These are phyloP conservation scores for Leuciscus waleckii DNA, from an alignment of 2,797 vertebrate genomes.

Conservation along the genomic window DNA sequence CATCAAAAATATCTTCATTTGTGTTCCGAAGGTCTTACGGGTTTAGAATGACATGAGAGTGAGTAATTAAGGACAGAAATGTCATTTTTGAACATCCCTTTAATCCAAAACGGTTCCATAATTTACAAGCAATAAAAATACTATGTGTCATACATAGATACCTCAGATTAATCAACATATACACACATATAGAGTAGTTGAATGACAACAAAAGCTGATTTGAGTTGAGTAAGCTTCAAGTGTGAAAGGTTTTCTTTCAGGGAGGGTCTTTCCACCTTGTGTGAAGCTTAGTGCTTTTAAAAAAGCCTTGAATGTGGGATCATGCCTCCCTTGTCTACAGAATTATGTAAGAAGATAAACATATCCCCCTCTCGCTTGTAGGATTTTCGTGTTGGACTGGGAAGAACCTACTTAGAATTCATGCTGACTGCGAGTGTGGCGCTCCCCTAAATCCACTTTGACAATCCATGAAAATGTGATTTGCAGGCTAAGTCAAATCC, in stretches of 20 bases:
- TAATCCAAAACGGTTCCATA: no score
- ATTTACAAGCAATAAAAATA: no score
- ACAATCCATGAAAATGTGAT: conserved; percentile 57
- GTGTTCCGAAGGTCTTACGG: no score
- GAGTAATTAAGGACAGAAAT: no score
- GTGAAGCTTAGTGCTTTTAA: conserved; percentile 27
- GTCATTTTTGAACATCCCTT: no score
- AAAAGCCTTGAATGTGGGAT: conserved; percentile 41
- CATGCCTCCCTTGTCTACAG: conserved; percentile 22
- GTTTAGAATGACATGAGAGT: no score
- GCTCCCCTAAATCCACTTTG: conserved; percentile 55
- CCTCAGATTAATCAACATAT: not conserved
- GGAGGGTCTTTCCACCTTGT: not conserved
- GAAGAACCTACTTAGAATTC: conserved; percentile 49
- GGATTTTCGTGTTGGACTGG: conserved; percentile 42
- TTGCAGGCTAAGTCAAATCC: conserved; percentile 55
- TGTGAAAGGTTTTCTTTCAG: conserved; percentile 7
- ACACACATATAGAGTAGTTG: not conserved
- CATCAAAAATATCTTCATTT: no score
- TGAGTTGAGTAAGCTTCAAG: not conserved
- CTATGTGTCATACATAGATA: no score
- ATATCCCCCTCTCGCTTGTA: conserved; percentile 29
- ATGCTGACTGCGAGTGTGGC: conserved; percentile 37
- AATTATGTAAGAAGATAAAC: conserved; percentile 47
- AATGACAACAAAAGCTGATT: not conserved